These are phyloP conservation scores for Gerris lacustris DNA, from an alignment of 2,888 invertebrate genomes.

Conservation along the genomic window DNA sequence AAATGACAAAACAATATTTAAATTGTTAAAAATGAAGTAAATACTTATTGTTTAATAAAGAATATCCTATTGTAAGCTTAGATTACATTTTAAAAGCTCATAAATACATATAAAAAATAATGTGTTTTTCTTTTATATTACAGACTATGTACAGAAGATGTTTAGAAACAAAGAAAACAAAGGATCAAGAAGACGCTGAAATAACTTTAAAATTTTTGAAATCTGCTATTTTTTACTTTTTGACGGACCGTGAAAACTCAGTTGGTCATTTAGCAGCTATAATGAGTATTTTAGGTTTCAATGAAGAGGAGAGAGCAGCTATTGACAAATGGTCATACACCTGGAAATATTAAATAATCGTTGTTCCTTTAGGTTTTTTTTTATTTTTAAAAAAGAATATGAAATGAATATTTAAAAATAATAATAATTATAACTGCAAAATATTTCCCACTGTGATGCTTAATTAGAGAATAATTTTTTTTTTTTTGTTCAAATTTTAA, in stretches of 20 bases:
- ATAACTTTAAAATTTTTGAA: constrained; percentile 83
- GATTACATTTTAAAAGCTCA: no score
- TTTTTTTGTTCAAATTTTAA: background rate
- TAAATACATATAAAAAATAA: no score
- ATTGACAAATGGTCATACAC: constrained; percentile 47
- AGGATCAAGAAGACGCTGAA: constrained; percentile 71
- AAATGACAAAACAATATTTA: no score
- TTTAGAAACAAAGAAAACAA: constrained; percentile 43
- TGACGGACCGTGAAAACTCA: constrained; percentile 78
- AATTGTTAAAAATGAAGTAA: no score
- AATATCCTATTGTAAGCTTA: no score
- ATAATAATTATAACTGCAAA: no score
- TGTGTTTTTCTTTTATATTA: constrained; percentile 29
- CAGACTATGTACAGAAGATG: constrained; percentile 78
- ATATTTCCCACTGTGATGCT: no score
- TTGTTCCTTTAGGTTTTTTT: background rate
- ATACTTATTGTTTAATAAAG: no score
- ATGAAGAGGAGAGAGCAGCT: constrained; percentile 64
- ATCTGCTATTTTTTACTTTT: constrained; percentile 83
- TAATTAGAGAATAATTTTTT: no score
- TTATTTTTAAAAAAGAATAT: no score
- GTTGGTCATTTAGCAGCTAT: constrained; percentile 80
- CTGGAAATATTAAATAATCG: constrained; percentile 22
- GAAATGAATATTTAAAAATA: no score
- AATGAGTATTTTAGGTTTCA: constrained; percentile 80